Conservation (phyloP, 2,888 invertebrate species). For the Clusia tigrina region DNA sequence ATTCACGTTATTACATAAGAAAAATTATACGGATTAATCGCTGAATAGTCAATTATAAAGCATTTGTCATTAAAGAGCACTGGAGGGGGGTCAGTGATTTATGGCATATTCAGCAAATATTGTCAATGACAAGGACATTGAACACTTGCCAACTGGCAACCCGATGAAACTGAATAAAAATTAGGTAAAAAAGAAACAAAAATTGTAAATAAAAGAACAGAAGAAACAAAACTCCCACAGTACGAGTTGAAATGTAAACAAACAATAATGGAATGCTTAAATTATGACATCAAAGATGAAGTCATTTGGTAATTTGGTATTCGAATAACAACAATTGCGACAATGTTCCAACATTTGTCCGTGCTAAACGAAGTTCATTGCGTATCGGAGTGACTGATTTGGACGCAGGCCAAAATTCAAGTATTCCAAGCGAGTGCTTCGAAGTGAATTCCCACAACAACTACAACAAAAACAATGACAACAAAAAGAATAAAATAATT, state of each 20-base stretch:
- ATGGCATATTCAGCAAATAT: background rate
- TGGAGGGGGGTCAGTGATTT: constrained; percentile 1
- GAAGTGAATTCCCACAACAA: no score
- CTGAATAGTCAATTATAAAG: no score
- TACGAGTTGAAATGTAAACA: no score
- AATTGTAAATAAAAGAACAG: no score
- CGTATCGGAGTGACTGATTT: background rate
- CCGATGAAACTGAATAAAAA: background rate
- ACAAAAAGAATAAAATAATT: no score
- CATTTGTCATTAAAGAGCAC: no score
- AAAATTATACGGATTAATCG: no score
- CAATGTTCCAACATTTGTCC: background rate
- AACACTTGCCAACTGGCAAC: background rate
- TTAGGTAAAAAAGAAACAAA: no score
- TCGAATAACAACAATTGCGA: background rate
- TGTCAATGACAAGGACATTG: background rate
- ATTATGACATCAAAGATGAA: constrained; percentile 1
- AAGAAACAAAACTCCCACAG: background rate
- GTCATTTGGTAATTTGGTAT: background rate
- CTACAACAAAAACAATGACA: background rate
- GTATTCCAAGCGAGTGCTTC: no score
- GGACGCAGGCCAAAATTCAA: background rate
- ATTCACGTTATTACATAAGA: no score
- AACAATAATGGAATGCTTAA: background rate
- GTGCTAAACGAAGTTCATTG: constrained; percentile 5